phyloP scores from a whole-genome alignment of 2,797 vertebrate species.

The Siniperca scherzeri region DNA sequence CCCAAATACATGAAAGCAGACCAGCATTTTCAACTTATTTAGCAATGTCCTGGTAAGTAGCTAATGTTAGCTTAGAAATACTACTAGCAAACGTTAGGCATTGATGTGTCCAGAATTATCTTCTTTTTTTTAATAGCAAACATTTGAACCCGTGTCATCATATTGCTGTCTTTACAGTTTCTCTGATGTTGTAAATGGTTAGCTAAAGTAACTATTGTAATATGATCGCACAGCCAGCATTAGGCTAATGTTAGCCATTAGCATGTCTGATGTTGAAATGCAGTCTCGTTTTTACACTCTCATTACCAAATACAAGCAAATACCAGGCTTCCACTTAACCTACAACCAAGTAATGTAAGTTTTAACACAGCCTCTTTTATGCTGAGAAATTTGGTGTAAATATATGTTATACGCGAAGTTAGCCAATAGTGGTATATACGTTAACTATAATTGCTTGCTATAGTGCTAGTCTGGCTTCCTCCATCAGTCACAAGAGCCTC shows the following conservation, averaged over 20 bases:
- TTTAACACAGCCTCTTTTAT: not conserved
- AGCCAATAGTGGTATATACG: not conserved
- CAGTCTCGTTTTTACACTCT: not conserved
- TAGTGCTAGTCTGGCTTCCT: not conserved
- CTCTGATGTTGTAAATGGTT: not conserved
- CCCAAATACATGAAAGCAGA: not conserved
- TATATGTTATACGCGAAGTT: no score
- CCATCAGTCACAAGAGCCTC: not conserved
- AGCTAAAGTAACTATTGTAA: not conserved
- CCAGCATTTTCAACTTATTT: not conserved
- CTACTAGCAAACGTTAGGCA: not conserved
- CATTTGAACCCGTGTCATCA: not conserved
- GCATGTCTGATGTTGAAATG: not conserved
- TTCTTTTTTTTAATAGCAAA: not conserved
- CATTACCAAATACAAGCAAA: not conserved
- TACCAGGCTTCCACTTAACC: not conserved
- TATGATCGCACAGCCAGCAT: not conserved
- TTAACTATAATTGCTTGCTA: not conserved
- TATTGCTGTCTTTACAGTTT: not conserved
- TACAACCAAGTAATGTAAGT: not conserved
- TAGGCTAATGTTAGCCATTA: not conserved
- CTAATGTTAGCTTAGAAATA: not conserved
- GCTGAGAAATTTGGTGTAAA: no score
- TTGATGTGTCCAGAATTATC: not conserved
- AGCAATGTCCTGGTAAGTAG: not conserved